Evolutionary conservation across 1,140 invertebrate genomes (phyloP).

Genomic region (Ectropis grisescens): DNA sequence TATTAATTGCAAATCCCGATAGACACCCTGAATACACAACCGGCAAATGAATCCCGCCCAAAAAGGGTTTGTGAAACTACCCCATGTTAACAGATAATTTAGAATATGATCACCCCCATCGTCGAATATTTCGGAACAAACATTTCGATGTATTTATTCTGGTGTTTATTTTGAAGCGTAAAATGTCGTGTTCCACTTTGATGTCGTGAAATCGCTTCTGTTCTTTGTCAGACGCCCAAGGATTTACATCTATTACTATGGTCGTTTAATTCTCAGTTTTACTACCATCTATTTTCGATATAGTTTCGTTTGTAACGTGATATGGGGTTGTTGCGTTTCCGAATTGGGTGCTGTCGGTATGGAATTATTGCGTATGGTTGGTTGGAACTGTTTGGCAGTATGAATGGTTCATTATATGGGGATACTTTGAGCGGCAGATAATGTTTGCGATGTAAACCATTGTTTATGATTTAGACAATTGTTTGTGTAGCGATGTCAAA

Average conservation of each 20-base stretch:
- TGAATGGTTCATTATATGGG: conserved; percentile 68
- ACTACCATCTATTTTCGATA: conserved; percentile 49
- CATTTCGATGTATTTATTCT: conserved; percentile 67
- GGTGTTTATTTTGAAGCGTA: conserved; percentile 68
- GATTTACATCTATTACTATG: conserved; percentile 53
- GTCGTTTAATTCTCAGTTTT: conserved; percentile 58
- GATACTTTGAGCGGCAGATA: conserved; percentile 55
- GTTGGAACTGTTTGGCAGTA: conserved; percentile 65
- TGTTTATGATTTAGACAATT: conserved; percentile 69
- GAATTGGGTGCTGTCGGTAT: conserved; percentile 24
- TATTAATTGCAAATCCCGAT: conserved; percentile 52
- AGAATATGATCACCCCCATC: conserved; percentile 60
- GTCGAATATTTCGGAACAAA: conserved; percentile 61
- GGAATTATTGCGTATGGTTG: conserved; percentile 69
- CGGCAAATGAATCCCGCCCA: conserved; percentile 58
- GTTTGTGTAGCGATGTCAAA: conserved; percentile 65
- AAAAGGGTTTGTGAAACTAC: conserved; percentile 55
- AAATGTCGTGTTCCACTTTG: conserved; percentile 69
- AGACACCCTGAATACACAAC: conserved; percentile 39
- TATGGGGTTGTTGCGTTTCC: conserved; percentile 33
- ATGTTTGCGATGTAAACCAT: conserved; percentile 66
- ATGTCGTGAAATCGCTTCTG: conserved; percentile 68
- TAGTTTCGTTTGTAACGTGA: conserved; percentile 49
- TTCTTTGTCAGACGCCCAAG: conserved; percentile 56
- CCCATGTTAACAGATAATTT: conserved; percentile 60